A percentile compares a stretch with the other conserved stretches of the same genome.
Conservation (phyloP, 2,113 vertebrate genomes). For the Strix aluco region DNA sequence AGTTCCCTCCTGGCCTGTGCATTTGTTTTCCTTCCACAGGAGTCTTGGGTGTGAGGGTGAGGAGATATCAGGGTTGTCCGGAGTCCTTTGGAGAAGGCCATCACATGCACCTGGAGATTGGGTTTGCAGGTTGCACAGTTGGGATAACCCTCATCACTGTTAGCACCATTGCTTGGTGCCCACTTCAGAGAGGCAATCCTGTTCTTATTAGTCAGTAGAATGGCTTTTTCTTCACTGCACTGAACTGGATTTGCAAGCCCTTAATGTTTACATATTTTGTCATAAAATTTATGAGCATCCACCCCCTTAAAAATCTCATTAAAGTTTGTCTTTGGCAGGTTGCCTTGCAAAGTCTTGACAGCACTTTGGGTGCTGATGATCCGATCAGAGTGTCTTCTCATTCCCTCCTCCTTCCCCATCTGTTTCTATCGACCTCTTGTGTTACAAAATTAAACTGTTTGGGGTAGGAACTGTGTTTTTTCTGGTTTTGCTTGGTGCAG, state of each 20-base stretch:
- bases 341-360: constrained; percentile 44
- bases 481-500: not conserved
- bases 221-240: not conserved
- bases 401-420: constrained; percentile 64
- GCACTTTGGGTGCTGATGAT: constrained; percentile 15
- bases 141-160: no score
- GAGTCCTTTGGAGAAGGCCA: not conserved
- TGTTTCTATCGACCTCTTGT: constrained; percentile 41
- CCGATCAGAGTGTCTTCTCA: not conserved
- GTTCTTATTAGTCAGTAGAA: not conserved
- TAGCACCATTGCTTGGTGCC: not conserved
- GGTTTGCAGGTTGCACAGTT: not conserved
- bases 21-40: not conserved
- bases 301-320: constrained; percentile 42
- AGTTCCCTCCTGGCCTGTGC: not conserved
- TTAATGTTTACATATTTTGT: constrained; percentile 33
- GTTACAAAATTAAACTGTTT: constrained; percentile 33
- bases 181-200: not conserved
- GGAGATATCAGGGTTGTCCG: not conserved
- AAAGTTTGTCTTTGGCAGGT: constrained; percentile 44
- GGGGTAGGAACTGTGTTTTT: not conserved
- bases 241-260: not conserved
- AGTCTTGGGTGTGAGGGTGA: not conserved
- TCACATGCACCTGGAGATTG: fast-evolving
- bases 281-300: constrained; percentile 36